Conservation (phyloP, 2,888 invertebrate genomes). For the Drosophila testacea region DNA sequence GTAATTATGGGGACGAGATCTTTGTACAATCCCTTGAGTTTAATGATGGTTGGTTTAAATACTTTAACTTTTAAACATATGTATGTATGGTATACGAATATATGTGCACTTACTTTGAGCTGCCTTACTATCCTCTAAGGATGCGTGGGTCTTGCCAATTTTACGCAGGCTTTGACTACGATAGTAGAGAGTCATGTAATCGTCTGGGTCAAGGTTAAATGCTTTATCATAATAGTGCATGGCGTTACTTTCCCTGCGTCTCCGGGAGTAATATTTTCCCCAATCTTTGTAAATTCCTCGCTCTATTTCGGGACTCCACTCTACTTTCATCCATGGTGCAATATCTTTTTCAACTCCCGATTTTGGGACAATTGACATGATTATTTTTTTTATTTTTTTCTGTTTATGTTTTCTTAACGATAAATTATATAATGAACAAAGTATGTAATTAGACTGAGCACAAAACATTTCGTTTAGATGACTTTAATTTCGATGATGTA, state of each 20-base stretch:
- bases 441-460: neutral
- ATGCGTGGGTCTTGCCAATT: constrained; percentile 70
- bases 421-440: neutral
- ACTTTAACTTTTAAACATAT: too few species aligned
- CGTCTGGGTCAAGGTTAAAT: constrained; percentile 64
- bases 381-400: constrained; percentile 14
- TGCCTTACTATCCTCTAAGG: constrained; percentile 68
- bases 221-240: constrained; percentile 79
- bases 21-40: constrained; percentile 38
- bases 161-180: constrained; percentile 78
- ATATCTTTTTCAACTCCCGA: constrained; percentile 30
- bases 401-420: constrained; percentile 8
- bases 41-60: neutral
- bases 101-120: constrained; percentile 68
- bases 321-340: constrained; percentile 73
- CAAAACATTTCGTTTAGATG: neutral
- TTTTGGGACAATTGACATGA: constrained; percentile 33
- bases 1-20: constrained; percentile 43
- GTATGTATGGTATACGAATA: neutral
- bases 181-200: constrained; percentile 70
- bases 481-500: constrained; percentile 2
- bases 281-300: constrained; percentile 82
- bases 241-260: constrained; percentile 77
- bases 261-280: constrained; percentile 79
- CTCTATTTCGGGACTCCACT: constrained; percentile 77